Base-by-base conservation (phyloP, 1,140 invertebrate species). In the Drosophila prosaltans region DNA sequence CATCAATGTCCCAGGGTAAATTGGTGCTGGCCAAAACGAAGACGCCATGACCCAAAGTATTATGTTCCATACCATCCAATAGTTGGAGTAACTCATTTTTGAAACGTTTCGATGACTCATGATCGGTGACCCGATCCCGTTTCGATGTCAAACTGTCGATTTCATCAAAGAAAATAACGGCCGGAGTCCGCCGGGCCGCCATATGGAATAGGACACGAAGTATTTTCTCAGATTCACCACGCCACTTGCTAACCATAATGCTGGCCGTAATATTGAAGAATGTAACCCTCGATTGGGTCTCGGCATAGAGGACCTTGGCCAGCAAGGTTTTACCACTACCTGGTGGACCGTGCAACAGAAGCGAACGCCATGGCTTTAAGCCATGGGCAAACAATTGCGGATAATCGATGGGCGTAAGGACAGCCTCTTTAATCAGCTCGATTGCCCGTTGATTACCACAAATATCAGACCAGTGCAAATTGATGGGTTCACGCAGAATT, bases 151-250 rank as follows among this genome's bases (percentile, higher is more conserved):
- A 93, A 30, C 97, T 96, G 91, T 99, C 98, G 58, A 99, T 96
- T 93, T 99, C 98, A 92, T 99, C 98, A 40, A 99, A 95, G 92
- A 99, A 99, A 76, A 99, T 98, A 41, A 97, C 97, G 1, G 97
- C 96, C 0, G 98, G 98, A 0, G 98, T 95, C 90, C 97, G 96
- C 91, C 96, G 96, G n/a, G 96, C 94, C 0, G 98, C 98, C 93
- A 98, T 94, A 74, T 98, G 96, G 75, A 97, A 97, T 11, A 99
- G 93, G 0, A 98, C 94, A 94, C 97, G 93, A 10, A 92, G 40
- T 73, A 98, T 95, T 92, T 98, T 99, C 93, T 99, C 98, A 0
- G 97, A 98, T 80, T 99, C 98, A 0, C 98, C 98, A 61, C 98
- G 93, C 97, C 98, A 99, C 93, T 99, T 99, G 83, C 97, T 98